Percentiles rank a stretch among this genome's conserved stretches.
Conservation (phyloP, 2,888 invertebrate genomes). For the Germaria angustata region DNA sequence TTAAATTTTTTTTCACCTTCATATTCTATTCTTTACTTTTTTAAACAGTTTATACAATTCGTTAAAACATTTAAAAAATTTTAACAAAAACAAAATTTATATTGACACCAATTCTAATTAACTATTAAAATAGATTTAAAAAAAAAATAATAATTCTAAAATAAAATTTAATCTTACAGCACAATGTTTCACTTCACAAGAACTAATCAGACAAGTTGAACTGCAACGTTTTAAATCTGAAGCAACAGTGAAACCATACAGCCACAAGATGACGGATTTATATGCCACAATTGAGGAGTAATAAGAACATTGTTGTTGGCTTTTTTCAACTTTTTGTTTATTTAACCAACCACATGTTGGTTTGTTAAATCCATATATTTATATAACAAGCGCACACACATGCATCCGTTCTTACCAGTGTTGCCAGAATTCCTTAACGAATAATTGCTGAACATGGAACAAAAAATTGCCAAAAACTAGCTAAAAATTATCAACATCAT, state of each 20-base stretch:
- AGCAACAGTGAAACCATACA: conserved; percentile 75
- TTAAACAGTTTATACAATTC: neutral
- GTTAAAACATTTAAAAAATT: neutral
- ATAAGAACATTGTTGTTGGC: conserved; percentile 13
- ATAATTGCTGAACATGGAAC: too few relatives aligned
- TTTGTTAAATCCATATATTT: conserved; percentile 29
- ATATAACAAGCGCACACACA: neutral
- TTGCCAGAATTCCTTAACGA: too few relatives aligned
- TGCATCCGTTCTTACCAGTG: neutral
- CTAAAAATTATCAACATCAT: too few relatives aligned
- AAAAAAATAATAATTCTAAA: neutral
- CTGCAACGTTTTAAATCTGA: conserved; percentile 75
- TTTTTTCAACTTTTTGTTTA: conserved; percentile 1
- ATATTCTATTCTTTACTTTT: neutral
- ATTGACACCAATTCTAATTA: neutral
- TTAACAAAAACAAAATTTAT: neutral
- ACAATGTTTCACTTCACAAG: conserved; percentile 12
- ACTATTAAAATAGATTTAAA: too few relatives aligned
- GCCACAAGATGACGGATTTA: conserved; percentile 75
- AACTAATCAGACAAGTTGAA: conserved; percentile 64
- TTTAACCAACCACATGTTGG: conserved; percentile 65
- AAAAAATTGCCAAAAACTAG: too few relatives aligned
- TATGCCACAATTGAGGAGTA: conserved; percentile 68
- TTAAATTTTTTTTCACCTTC: neutral
- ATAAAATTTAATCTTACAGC: conserved; percentile 8